Base-by-base conservation (phyloP, 2,797 vertebrate genomes). In the Mormyrus hasselquistii region DNA sequence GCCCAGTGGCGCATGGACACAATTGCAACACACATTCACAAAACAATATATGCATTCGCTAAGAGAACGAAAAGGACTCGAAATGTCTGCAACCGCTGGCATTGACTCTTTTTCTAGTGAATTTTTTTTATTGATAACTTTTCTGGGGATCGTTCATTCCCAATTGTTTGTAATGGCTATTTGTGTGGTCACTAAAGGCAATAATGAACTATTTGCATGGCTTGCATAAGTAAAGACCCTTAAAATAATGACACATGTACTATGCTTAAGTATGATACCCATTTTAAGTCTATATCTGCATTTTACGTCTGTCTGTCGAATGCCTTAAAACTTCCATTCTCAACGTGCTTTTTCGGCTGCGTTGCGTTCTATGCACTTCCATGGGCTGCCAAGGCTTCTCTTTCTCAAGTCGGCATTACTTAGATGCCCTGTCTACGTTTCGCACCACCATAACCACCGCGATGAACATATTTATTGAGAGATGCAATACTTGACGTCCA, bases 1-100 rank as follows among this genome's bases (percentile, higher is more conserved):
- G 91, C 94, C 96, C 96, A 96, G 95, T 90, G 95, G 95, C 92
- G 93, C 94, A 93, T 92, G 91, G 90, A 93, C 94, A 95, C 93
- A 93, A 95, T 94, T 96, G 94, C 95, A 94, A 93, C 92, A 93
- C 94, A 89, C 89, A 57, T 53, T 44, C 88, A 73, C 59, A 62
- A 65, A 86, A 92, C 93, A 53, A 87, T 52, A 85, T 85, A 85
- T 22, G 44, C 49, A 85, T 29, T 52, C 44, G 49, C 84, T 82
- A 47, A 82, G 19, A n/a, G 16, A 47, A 2, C 76, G 41, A 47
- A 79, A 82, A 82, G 76, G 38, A 82, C 38, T 47, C 76, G 76
- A 82, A 82, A 82, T 82, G 41, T 38, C 69, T 73, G 69, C 29
- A 73, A 38, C 34, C 10, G 19, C 34, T 73, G 2, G 29, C 4